Percentiles rank a stretch among this genome's conserved stretches.
Conservation (phyloP, 2,797 vertebrate genomes). For the Sebastolobus alascanus region DNA sequence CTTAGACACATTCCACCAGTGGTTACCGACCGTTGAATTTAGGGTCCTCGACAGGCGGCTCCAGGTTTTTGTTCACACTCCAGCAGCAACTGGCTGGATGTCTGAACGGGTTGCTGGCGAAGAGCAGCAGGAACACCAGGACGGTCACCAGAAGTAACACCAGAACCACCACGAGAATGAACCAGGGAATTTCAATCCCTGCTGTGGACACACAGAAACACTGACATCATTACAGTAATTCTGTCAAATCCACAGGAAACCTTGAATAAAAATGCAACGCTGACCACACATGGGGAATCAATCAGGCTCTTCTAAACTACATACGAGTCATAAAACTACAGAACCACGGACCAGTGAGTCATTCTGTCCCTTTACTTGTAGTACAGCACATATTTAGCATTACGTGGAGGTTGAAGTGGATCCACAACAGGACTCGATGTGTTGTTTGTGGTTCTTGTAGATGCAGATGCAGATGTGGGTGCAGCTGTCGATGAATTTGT, state of each 20-base stretch:
- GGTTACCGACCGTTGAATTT: constrained; percentile 60
- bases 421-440: rapidly evolving
- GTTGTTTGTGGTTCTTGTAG: not conserved
- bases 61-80: constrained; percentile 14
- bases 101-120: not conserved
- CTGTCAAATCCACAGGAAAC: not conserved
- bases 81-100: constrained; percentile 3
- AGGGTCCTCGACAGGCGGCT: not conserved
- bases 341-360: not conserved
- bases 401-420: rapidly evolving
- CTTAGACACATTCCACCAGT: not conserved
- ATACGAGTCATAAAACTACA: not conserved
- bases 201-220: constrained; percentile 31
- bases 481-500: not conserved
- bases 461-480: not conserved
- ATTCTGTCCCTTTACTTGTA: not conserved
- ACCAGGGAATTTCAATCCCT: rapidly evolving
- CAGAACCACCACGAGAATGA: not conserved
- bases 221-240: not conserved
- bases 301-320: not conserved
- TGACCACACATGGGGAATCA: not conserved
- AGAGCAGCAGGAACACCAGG: constrained; percentile 31
- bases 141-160: not conserved
- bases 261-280: not conserved
- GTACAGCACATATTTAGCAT: constrained; percentile 7